phyloP scores from a whole-genome alignment of 2,888 invertebrate genomes.

The Lagria hirta region DNA sequence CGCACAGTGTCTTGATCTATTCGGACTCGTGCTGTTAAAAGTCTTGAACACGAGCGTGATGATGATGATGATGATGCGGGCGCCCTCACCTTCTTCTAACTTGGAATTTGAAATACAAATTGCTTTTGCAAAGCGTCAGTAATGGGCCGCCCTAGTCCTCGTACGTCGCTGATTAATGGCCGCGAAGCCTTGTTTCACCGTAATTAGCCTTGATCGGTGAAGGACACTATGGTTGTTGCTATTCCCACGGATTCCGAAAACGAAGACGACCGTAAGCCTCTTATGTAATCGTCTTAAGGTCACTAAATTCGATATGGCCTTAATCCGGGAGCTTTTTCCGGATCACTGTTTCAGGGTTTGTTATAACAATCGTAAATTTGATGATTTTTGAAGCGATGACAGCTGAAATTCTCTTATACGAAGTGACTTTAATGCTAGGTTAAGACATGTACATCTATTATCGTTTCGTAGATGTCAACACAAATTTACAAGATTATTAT shows the following conservation, averaged over 20 bases:
- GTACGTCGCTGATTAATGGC: constrained; percentile 21
- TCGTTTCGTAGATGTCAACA: too few species aligned
- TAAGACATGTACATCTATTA: too few species aligned
- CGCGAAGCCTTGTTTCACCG: constrained; percentile 8
- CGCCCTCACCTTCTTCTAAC: constrained; percentile 25
- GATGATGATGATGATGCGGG: constrained; percentile 26
- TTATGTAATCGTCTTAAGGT: constrained; percentile 26
- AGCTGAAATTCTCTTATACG: too few species aligned
- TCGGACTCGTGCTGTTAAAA: constrained; percentile 27
- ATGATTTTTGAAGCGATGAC: too few species aligned
- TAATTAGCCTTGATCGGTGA: constrained; percentile 14
- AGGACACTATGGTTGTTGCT: constrained; percentile 4
- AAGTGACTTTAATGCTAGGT: too few species aligned
- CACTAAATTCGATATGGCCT: constrained; percentile 19
- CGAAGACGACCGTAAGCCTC: constrained; percentile 21
- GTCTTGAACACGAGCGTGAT: constrained; percentile 19
- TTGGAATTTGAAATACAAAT: constrained; percentile 23
- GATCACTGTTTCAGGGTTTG: too few species aligned
- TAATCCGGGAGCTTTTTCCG: constrained; percentile 10
- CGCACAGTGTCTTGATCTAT: constrained; percentile 18
- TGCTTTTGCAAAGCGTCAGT: constrained; percentile 20
- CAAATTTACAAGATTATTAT: too few species aligned
- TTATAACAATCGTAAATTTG: too few species aligned
- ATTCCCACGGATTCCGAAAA: constrained; percentile 16
- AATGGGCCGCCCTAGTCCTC: constrained; percentile 17